Base-by-base conservation (phyloP, 2,888 invertebrate genomes). In the Ormyrus nitidulus region DNA sequence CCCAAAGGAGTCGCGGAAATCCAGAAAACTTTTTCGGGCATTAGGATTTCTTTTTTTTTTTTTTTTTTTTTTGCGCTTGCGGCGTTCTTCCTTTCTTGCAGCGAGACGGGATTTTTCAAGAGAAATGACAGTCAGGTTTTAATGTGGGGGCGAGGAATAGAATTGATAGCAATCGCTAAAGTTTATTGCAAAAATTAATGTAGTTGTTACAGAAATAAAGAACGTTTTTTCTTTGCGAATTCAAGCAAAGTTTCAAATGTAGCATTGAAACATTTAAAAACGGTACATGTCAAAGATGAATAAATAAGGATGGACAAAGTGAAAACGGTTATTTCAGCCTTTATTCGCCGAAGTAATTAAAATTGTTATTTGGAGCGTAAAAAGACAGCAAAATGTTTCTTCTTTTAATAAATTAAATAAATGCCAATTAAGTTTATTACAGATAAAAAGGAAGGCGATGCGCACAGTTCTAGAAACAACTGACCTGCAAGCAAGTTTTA, bases 381-480 rank as follows among this genome's bases (percentile, higher is more conserved):
- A 64, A 49, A n/a, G 48, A 44, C n/a, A n/a, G 48, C 5, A 64
- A 8, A 34, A 6, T 6, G 13, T 56, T 13, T 13, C 6, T 56
- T 11, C 56, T 56, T 56, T n/a, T n/a, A 56, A n/a, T 11, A 64
- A 44, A n/a, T 64, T 48, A 13, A 64, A n/a, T 56, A 56, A 56
- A 56, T 11, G 56, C 56, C 56, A 56, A 56, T 56, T 56, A 56
- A 56, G 13, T 56, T 56, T 56, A 34, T 56, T 56, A 56, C 56
- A 11, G 56, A 11, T n/a, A 6, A n/a, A n/a, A 11, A 56, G n/a
- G 44, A 62, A 13, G 59, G 64, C 46, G 64, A 48, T 6, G 11
- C 49, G 10, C 64, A 13, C 44, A 64, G 48, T 48, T 64, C 10
- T 11, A 61, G 61, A 62, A 62, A 46, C 0, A 56, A 56, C 13